A percentile compares a stretch with the other conserved stretches of the same genome.
Evolutionary conservation across 2,113 vertebrate species (phyloP).

Genomic region (Oriolus oriolus): DNA sequence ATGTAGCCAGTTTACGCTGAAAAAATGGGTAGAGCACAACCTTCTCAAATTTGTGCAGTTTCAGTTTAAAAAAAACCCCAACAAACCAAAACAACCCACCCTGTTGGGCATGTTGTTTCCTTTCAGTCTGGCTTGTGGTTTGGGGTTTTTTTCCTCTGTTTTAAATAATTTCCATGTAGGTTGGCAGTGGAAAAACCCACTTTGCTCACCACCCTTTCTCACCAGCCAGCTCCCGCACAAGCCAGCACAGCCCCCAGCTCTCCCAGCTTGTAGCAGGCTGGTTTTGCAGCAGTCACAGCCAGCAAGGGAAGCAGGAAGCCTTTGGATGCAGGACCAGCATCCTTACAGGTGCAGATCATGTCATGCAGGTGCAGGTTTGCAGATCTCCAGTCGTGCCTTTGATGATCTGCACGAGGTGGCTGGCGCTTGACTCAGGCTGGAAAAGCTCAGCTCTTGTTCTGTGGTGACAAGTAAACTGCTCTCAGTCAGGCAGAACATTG

Average conservation of each 20-base stretch:
- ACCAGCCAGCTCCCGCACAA: neutral
- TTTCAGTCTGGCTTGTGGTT: neutral
- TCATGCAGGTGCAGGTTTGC: neutral
- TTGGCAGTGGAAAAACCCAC: neutral
- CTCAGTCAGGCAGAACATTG: neutral
- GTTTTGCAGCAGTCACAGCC: neutral
- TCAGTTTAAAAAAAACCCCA: neutral
- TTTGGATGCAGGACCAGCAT: neutral
- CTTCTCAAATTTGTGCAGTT: neutral
- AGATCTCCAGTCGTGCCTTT: neutral
- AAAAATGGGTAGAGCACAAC: neutral
- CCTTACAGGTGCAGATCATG: neutral
- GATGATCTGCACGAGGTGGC: fast-evolving
- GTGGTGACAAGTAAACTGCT: neutral
- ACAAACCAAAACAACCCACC: neutral
- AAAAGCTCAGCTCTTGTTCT: neutral
- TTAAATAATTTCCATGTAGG: neutral
- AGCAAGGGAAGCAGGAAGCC: neutral
- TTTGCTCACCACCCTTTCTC: neutral
- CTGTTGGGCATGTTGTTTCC: neutral
- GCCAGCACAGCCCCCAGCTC: neutral
- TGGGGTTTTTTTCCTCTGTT: neutral
- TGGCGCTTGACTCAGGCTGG: neutral
- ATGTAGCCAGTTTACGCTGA: neutral
- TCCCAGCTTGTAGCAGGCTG: neutral